A percentile compares a stretch with the other conserved stretches of the same genome.
phyloP scores from a whole-genome alignment of 2,797 vertebrate species.

The Pangasius sanitwongsei region DNA sequence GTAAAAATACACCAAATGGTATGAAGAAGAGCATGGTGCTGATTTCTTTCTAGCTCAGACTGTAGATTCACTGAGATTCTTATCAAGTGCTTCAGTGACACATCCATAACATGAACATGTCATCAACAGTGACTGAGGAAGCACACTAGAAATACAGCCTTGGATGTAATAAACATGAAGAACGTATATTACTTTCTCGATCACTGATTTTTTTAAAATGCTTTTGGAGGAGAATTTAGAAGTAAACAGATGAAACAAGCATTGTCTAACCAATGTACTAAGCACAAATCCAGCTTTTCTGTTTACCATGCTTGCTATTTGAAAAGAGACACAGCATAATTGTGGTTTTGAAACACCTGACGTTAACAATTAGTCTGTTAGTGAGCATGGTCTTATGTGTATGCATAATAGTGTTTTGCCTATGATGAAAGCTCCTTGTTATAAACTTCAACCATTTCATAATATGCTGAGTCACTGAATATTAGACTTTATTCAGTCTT shows the following conservation, averaged over 20 bases:
- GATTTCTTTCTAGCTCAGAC: not conserved
- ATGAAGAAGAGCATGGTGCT: not conserved
- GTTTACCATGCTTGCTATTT: not conserved
- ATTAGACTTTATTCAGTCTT: not conserved
- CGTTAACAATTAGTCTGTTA: not conserved
- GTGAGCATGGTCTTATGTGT: not conserved
- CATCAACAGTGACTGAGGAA: not conserved
- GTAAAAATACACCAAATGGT: not conserved
- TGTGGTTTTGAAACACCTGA: not conserved
- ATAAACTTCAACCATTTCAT: not conserved
- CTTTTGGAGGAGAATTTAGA: not conserved
- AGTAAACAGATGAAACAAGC: not conserved
- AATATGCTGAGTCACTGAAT: not conserved
- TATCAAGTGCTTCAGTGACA: not conserved
- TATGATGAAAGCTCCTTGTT: not conserved
- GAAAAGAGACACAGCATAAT: not conserved
- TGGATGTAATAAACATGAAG: not conserved
- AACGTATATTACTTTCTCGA: not conserved
- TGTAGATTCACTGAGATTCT: not conserved
- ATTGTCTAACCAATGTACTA: not conserved
- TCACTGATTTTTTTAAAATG: not conserved
- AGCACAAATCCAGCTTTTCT: not conserved
- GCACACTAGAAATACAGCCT: not conserved
- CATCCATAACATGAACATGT: not conserved
- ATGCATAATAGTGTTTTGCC: not conserved